These are phyloP conservation scores for Tanypteryx hageni DNA, from an alignment of 2,888 invertebrate genomes.

Conservation along the genomic window DNA sequence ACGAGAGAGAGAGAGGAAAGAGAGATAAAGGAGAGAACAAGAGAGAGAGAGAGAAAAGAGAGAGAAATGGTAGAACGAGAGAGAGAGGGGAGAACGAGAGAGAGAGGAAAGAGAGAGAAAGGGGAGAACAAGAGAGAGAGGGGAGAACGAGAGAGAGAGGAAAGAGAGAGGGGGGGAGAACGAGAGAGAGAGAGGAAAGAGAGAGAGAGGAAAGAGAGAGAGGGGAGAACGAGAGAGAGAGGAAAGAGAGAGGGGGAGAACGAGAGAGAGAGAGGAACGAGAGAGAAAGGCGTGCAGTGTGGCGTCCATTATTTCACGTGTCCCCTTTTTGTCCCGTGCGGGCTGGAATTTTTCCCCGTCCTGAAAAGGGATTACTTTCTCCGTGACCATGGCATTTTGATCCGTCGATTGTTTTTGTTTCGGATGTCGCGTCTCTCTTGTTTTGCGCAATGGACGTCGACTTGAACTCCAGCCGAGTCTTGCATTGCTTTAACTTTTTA, in stretches of 20 bases:
- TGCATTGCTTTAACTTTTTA: too few relatives aligned
- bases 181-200: neutral
- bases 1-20: neutral
- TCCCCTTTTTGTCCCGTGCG: neutral
- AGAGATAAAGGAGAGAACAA: neutral
- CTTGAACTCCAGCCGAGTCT: too few relatives aligned
- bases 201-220: neutral
- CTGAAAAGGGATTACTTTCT: constrained; percentile 3
- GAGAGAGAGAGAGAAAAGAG: neutral
- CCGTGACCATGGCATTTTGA: neutral
- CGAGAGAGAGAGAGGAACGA: neutral
- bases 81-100: too few relatives aligned
- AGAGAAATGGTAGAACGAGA: too few relatives aligned
- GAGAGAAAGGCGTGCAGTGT: too few relatives aligned
- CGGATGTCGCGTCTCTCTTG: neutral
- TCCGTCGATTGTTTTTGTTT: neutral
- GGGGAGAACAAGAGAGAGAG: neutral
- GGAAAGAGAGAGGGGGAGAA: neutral
- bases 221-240: neutral
- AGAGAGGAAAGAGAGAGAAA: neutral
- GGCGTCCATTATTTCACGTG: too few relatives aligned
- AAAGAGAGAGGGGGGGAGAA: neutral
- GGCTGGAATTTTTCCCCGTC: neutral
- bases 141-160: neutral
- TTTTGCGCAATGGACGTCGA: neutral